These are phyloP conservation scores for Malachius bipustulatus DNA, from an alignment of 2,888 invertebrate genomes.

Conservation along the genomic window DNA sequence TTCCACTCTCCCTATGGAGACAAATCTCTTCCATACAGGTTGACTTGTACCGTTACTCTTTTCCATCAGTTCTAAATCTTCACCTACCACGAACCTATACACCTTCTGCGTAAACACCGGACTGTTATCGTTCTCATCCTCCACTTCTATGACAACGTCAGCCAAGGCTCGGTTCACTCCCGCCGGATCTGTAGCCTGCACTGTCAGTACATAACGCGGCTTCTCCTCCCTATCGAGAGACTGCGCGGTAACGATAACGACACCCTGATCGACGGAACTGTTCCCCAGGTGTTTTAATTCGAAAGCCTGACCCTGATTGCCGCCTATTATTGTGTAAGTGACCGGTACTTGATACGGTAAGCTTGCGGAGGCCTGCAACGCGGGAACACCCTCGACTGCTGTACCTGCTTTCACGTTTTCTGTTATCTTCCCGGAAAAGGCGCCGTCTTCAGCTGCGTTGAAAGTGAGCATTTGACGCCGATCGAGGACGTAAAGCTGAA, in stretches of 20 bases:
- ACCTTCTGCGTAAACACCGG: conserved; percentile 69
- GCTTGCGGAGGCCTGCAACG: conserved; percentile 59
- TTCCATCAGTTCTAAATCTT: conserved; percentile 40
- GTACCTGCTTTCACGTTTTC: conserved; percentile 70
- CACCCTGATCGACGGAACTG: conserved; percentile 46
- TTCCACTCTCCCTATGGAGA: conserved; percentile 71
- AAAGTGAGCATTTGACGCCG: conserved; percentile 72
- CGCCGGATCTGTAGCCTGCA: conserved; percentile 69
- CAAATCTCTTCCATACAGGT: conserved; percentile 69
- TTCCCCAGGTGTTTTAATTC: conserved; percentile 50
- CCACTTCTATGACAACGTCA: conserved; percentile 61
- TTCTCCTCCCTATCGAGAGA: conserved; percentile 69
- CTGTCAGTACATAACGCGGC: conserved; percentile 56
- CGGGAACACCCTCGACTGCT: conserved; percentile 56
- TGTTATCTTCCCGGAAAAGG: conserved; percentile 55
- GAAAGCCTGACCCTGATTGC: conserved; percentile 63
- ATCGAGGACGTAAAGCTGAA: conserved; percentile 74
- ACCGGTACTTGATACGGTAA: conserved; percentile 55
- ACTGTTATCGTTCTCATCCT: conserved; percentile 86
- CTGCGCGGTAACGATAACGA: conserved; percentile 62
- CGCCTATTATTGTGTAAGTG: conserved; percentile 68
- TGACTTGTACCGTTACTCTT: conserved; percentile 49
- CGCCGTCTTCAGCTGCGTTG: conserved; percentile 46
- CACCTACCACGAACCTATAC: conserved; percentile 66
- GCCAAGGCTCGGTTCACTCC: conserved; percentile 72